Evolutionary conservation across 2,797 vertebrate genomes (phyloP), one percentile per base, ranked within the genome.

Genomic region (Peromyscus eremicus): DNA sequence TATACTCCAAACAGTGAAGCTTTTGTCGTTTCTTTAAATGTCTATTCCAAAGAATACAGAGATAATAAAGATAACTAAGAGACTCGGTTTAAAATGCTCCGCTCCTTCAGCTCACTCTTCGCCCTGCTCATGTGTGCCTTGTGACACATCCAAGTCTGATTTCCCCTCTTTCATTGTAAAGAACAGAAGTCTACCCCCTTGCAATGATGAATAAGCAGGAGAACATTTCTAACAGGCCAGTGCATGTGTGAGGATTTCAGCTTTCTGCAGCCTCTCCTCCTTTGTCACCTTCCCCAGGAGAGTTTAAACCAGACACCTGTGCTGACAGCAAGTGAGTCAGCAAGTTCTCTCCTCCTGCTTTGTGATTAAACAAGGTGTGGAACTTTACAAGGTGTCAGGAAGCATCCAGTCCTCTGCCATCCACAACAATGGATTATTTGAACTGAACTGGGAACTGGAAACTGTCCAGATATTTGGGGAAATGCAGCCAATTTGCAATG

Each of bases 361-460:
- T 86, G 84, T 62, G 89, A 97, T 96, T 94, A 95, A 89, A 79
- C 66, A 89, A 95, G 75, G 91, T 37, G 27, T 89, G 89, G 92
- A 96, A 97, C 91, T 95, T 98, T 93, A 95, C 86, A 97, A 85
- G 86, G 89, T 90, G 71, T 97, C 97, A 88, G 37, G 43, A 92
- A 29, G 52, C n/a, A 94, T 96, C 77, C 80, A 90, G 37, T 94
- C 34, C 55, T 40, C 92, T 82, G 71, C 83, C 71, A 95, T 79
- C 83, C 73, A 82, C 95, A 96, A 86, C 73, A 95, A 62, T 1
- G 4, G 79, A 80, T 88, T 93, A 95, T 96, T 97, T 97, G 94
- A 92, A 94, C 84, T 79, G 70, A 94, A 66, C n/a, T 81, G n/a
- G 76, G 49, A 94, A 89, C 83, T 95, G 94, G 95, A 96, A 89